A percentile compares a stretch with the other conserved stretches of the same genome.
Conservation (phyloP, 2,113 vertebrate species). For the Axis porcinus region DNA sequence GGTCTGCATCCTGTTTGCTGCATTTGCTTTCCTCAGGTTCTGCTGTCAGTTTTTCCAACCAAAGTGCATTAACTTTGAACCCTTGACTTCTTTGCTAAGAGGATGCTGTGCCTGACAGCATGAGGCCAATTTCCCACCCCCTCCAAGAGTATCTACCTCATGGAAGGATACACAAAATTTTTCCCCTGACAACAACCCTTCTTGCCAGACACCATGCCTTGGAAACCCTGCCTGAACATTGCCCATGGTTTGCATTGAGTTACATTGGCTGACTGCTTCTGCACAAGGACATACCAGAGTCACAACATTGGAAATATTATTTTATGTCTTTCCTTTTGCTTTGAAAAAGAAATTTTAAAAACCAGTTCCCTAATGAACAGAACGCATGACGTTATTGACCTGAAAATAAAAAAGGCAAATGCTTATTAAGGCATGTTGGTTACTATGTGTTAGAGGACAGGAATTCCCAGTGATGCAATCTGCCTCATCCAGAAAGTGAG, state of each 20-base stretch:
- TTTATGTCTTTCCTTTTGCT: conserved; percentile 55
- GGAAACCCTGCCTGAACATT: conserved; percentile 49
- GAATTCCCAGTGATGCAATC: conserved; percentile 82
- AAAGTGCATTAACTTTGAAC: conserved; percentile 56
- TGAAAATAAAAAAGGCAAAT: conserved; percentile 78
- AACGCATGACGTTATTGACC: conserved; percentile 75
- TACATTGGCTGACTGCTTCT: conserved; percentile 55
- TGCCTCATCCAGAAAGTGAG: conserved; percentile 78
- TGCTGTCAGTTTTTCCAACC: conserved; percentile 56
- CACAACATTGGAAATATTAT: conserved; percentile 70
- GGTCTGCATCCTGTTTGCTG: conserved; percentile 40
- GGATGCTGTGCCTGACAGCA: conserved; percentile 33
- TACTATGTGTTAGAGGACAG: conserved; percentile 78
- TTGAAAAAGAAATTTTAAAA: conserved; percentile 65
- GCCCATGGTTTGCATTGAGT: conserved; percentile 35
- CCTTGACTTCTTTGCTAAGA: conserved; percentile 49
- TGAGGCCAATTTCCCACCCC: conserved; percentile 5
- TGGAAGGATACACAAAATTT: conserved; percentile 55
- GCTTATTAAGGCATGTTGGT: conserved; percentile 75
- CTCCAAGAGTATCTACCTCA: conserved; percentile 54
- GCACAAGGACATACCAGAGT: conserved; percentile 44
- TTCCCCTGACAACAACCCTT: conserved; percentile 46
- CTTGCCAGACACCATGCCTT: conserved; percentile 48
- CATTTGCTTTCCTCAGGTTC: conserved; percentile 8
- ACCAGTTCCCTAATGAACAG: conserved; percentile 73